These are phyloP conservation scores for Mustela lutreola DNA, from an alignment of 2,113 vertebrate species.

Conservation along the genomic window DNA sequence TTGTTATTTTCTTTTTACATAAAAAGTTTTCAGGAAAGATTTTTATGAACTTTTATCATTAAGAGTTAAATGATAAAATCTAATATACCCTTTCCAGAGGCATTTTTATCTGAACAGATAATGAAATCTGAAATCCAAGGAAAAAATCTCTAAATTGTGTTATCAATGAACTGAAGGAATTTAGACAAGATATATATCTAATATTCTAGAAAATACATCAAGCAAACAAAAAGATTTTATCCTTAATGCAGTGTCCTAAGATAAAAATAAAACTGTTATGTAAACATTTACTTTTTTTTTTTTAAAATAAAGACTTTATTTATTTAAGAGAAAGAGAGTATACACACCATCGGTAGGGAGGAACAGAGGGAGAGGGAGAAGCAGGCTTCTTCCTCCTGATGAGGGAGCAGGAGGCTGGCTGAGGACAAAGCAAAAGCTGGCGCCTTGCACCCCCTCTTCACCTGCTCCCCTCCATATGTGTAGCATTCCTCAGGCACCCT, in stretches of 20 bases:
- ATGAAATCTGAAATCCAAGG: slow-evolving; percentile 31
- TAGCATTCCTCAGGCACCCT: too few relatives aligned
- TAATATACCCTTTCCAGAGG: neutral
- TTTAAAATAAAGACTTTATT: neutral
- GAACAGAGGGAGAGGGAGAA: neutral
- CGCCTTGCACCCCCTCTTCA: too few relatives aligned
- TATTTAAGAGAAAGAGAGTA: neutral
- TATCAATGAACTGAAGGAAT: slow-evolving; percentile 19
- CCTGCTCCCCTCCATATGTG: too few relatives aligned
- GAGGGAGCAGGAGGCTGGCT: too few relatives aligned
- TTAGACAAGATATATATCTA: neutral
- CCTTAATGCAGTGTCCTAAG: neutral
- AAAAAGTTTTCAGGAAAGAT: slow-evolving; percentile 19
- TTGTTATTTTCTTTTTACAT: neutral
- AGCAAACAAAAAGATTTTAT: neutral
- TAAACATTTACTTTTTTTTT: slow-evolving; percentile 45
- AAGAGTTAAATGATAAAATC: slow-evolving; percentile 48
- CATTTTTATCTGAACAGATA: slow-evolving; percentile 59
- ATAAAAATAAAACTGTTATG: slow-evolving; percentile 17
- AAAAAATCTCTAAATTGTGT: slow-evolving; percentile 19
- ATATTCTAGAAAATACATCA: neutral
- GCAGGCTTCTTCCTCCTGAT: neutral
- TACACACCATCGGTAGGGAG: neutral
- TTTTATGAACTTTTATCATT: neutral
- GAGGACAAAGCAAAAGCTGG: too few relatives aligned